Percentiles rank a stretch among this genome's conserved stretches.
These are phyloP conservation scores for Gymnogyps californianus DNA, from an alignment of 2,113 vertebrate species.

Conservation along the genomic window DNA sequence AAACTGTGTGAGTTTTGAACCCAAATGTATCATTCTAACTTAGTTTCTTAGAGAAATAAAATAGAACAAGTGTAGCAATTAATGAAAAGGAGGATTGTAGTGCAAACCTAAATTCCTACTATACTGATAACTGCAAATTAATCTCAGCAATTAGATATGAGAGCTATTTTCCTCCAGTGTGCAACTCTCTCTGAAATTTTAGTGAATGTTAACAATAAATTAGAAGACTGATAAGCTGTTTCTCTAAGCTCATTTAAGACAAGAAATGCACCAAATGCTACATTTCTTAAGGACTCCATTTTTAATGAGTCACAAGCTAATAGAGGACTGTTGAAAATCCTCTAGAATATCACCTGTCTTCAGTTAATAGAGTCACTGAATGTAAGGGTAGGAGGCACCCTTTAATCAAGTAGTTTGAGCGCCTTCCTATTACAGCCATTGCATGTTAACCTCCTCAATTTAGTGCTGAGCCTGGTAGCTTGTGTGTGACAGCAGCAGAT, in stretches of 20 bases:
- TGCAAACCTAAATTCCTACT: background rate
- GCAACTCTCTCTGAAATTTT: background rate
- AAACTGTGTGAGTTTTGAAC: background rate
- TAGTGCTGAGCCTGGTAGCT: background rate
- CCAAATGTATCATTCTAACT: background rate
- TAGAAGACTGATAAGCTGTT: background rate
- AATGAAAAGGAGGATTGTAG: background rate
- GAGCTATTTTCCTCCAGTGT: background rate
- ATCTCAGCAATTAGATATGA: background rate
- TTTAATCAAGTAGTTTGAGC: background rate
- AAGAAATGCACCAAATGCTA: background rate
- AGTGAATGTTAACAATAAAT: background rate
- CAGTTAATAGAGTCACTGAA: background rate
- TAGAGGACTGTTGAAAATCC: background rate
- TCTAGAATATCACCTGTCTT: background rate
- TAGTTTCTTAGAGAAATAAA: background rate
- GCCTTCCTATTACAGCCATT: background rate
- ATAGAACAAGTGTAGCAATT: background rate
- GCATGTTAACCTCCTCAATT: background rate
- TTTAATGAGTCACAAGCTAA: background rate
- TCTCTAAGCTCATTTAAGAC: background rate
- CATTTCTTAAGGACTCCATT: background rate
- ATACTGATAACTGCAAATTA: background rate
- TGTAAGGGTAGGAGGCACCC: background rate
- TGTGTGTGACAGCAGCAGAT: background rate